Base-by-base conservation (phyloP, 2,113 vertebrate genomes). In the Uria aalge region DNA sequence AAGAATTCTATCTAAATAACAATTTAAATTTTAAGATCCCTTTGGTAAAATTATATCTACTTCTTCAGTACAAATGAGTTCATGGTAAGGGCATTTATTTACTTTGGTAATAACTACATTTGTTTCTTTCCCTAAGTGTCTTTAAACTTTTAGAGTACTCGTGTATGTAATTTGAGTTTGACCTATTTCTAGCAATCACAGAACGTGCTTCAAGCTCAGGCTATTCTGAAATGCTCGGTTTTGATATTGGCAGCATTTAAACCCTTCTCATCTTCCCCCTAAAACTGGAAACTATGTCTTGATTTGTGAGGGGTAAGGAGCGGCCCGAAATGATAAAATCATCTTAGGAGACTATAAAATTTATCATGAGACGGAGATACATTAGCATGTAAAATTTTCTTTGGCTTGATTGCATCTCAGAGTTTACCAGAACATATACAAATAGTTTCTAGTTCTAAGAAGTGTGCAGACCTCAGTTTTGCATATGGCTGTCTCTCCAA, bases 391-490 rank as follows among this genome's bases (percentile, higher is more conserved):
- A 62, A 64, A 73, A 77, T 95, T 96, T 84, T 66, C 64, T 90
- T 98, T 95, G 96, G 96, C 93, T 94, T 90, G 64, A 71, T 81
- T 90, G 62, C 92, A 85, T 93, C 87, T 95, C 27, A 3, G 57
- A 97, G 83, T 97, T 94, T 96, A 96, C 85, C 87, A 95, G 81
- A 96, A 96, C 64, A 30, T 93, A 94, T 80, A 92, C 89, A 96
- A 95, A 92, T 72, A 95, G 85, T 95, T 95, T 84, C 91, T 96
- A 79, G 91, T 96, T 97, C 96, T 97, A 97, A 97, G 96, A 97
- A 90, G 64, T 63, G n/a, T 11, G 8, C 68, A 94, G 94, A 78
- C 89, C 82, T 95, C 85, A 63, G 60, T 81, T 97, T 92, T 94
- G 88, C 95, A 85, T 82, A 86, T 47, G 40, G 64, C 72, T 1